Percentiles rank a stretch among this genome's conserved stretches.
phyloP scores from a whole-genome alignment of 2,888 invertebrate genomes.

The Dynastes grantii region DNA sequence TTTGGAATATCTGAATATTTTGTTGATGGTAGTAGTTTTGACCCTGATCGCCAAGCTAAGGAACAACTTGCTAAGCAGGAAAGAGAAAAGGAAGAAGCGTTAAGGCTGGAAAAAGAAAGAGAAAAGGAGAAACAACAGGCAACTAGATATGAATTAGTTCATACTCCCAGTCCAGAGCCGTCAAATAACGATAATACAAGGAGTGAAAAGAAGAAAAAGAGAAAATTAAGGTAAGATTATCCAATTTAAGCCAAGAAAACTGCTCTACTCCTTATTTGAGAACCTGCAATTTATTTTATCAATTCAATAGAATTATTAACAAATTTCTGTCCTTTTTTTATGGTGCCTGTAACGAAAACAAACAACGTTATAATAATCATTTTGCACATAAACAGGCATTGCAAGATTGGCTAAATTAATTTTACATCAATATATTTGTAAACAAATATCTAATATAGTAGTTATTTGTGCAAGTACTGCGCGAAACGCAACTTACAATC shows the following conservation, averaged over 20 bases:
- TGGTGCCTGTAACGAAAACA: too few species aligned
- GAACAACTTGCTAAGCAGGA: conserved; percentile 72
- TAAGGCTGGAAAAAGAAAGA: conserved; percentile 71
- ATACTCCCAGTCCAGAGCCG: conserved; percentile 81
- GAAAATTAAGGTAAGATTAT: conserved; percentile 78
- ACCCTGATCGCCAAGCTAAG: conserved; percentile 82
- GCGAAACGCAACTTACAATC: too few species aligned
- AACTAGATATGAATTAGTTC: conserved; percentile 80
- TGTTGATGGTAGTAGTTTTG: conserved; percentile 94
- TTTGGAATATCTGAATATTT: conserved; percentile 96
- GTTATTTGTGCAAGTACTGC: too few species aligned
- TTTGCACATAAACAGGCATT: too few species aligned
- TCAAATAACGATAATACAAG: conserved; percentile 66
- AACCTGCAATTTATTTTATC: too few species aligned
- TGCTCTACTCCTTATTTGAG: background rate
- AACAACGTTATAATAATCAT: too few species aligned
- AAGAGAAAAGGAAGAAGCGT: conserved; percentile 64
- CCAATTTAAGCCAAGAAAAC: background rate
- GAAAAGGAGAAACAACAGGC: conserved; percentile 69
- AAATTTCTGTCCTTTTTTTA: too few species aligned
- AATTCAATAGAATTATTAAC: too few species aligned
- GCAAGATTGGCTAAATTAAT: too few species aligned
- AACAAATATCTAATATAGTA: too few species aligned
- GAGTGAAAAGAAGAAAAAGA: conserved; percentile 79
- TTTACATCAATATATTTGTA: too few species aligned